These are phyloP conservation scores for Phyllostomus discolor DNA, from an alignment of 2,113 vertebrate genomes.

Conservation along the genomic window DNA sequence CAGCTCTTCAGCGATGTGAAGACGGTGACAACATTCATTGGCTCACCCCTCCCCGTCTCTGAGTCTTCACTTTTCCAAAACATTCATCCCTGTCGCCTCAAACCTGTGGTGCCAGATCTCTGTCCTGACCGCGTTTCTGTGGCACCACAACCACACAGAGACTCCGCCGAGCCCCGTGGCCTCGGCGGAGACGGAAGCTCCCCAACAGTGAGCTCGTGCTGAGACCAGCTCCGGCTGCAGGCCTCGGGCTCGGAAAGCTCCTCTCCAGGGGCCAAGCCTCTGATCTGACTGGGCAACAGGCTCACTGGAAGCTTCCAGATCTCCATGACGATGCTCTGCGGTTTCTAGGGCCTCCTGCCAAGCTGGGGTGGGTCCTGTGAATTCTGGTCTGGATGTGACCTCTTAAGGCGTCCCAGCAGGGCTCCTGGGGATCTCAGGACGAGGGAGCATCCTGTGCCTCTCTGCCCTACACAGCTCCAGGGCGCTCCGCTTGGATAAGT, in stretches of 20 bases:
- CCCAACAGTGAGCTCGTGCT: background rate
- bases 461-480: background rate
- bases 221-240: fast-evolving
- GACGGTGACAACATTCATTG: background rate
- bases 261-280: background rate
- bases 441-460: background rate
- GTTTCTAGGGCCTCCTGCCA: background rate
- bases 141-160: fast-evolving
- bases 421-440: background rate
- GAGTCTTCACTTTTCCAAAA: background rate
- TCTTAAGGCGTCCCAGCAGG: background rate
- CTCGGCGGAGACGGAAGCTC: background rate
- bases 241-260: background rate
- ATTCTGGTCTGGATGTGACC: background rate
- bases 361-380: background rate
- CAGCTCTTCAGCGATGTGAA: background rate
- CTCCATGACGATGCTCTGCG: background rate
- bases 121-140: fast-evolving
- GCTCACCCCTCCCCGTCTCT: too few species aligned
- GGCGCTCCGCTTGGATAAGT: background rate
- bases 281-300: background rate
- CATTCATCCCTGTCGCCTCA: fast-evolving
- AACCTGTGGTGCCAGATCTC: too few species aligned
- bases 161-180: too few species aligned
- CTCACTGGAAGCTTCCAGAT: background rate